These are phyloP conservation scores for Rhegmatorhina hoffmannsi DNA, from an alignment of 2,113 vertebrate genomes.

Conservation along the genomic window DNA sequence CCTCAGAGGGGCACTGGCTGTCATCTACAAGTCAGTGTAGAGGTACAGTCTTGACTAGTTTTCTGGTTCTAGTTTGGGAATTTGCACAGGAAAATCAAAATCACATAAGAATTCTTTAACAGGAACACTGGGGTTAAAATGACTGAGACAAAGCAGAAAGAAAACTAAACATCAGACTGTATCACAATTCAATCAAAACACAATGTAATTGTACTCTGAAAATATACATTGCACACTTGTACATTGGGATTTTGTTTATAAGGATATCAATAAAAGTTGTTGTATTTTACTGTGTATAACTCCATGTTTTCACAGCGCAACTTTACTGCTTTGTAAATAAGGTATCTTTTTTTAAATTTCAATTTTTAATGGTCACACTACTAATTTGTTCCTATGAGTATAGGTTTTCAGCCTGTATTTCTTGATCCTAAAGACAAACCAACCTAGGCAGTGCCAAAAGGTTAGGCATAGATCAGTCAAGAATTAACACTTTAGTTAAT, in stretches of 20 bases:
- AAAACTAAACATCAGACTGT: not conserved
- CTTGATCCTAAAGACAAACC: conserved; percentile 53
- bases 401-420: not conserved
- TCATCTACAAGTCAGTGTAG: no score
- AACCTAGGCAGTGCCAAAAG: conserved; percentile 33
- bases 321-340: not conserved
- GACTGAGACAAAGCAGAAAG: not conserved
- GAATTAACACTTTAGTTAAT: conserved; percentile 68
- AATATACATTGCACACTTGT: not conserved
- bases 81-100: not conserved
- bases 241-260: not conserved
- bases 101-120: not conserved
- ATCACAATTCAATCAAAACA: not conserved
- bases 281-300: not conserved
- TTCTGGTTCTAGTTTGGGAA: no score
- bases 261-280: not conserved
- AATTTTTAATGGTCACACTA: not conserved
- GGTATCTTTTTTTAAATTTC: not conserved
- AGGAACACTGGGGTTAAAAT: not conserved
- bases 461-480: conserved; percentile 39
- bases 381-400: not conserved
- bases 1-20: no score
- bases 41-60: no score
- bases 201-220: not conserved
- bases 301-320: not conserved